Evolutionary conservation across 1,140 invertebrate genomes (phyloP).

Genomic region (Asbolus verrucosus): DNA sequence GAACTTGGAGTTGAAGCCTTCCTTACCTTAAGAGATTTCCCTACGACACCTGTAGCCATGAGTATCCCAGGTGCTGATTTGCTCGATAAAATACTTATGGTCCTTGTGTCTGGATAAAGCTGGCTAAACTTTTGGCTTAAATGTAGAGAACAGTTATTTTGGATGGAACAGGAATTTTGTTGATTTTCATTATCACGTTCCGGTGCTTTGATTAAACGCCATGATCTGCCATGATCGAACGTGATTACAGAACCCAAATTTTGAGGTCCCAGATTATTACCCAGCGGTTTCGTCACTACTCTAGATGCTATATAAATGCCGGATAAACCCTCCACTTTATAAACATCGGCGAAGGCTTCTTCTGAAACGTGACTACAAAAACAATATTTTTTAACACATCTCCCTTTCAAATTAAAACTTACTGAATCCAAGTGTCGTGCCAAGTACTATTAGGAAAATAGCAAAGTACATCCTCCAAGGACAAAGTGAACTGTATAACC

Average conservation of each 20-base stretch:
- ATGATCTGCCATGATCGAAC: conserved; percentile 88
- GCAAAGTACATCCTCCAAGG: conserved; percentile 84
- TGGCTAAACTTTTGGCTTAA: conserved; percentile 87
- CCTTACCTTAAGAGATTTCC: conserved; percentile 76
- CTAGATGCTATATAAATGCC: conserved; percentile 93
- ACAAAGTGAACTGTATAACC: conserved; percentile 78
- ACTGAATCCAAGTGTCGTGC: conserved; percentile 87
- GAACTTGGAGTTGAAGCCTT: too few relatives aligned
- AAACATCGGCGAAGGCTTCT: conserved; percentile 89
- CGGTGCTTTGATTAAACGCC: conserved; percentile 80
- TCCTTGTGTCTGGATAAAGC: conserved; percentile 82
- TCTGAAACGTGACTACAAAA: conserved; percentile 78
- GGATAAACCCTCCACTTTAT: conserved; percentile 86
- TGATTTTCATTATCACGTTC: conserved; percentile 74
- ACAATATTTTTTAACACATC: conserved; percentile 17
- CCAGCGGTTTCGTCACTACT: conserved; percentile 69
- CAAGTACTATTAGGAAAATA: conserved; percentile 86
- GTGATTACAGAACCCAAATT: conserved; percentile 85
- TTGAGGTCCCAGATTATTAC: conserved; percentile 75
- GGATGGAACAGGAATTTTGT: conserved; percentile 71
- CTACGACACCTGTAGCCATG: conserved; percentile 86
- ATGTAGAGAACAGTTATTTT: conserved; percentile 84
- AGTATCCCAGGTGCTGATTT: conserved; percentile 90
- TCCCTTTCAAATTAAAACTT: conserved; percentile 64
- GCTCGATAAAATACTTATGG: conserved; percentile 86